Conservation (phyloP, 2,113 vertebrate species). For the Salvelinus sp. region DNA sequence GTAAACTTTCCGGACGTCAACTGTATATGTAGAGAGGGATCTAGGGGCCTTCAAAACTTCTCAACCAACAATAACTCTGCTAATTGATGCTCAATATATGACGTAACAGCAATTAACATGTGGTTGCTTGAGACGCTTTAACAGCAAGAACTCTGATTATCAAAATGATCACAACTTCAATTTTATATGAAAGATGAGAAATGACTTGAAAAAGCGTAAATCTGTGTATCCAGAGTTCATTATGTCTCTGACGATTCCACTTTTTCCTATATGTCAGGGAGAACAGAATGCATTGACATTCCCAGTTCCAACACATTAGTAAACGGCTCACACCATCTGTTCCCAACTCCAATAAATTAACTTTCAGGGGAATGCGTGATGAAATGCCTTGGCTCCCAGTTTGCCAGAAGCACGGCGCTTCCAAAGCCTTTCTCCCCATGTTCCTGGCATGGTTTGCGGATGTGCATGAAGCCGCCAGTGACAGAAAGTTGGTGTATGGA, state of each 20-base stretch:
- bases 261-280: not conserved
- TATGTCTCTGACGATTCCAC: not conserved
- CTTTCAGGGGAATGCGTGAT: conserved; percentile 18
- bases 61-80: too few relatives aligned
- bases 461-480: not conserved
- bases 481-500: conserved; percentile 17
- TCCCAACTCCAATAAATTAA: conserved; percentile 46
- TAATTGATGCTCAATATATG: too few relatives aligned
- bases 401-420: conserved; percentile 14
- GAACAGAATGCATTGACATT: conserved; percentile 19
- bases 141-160: conserved; percentile 27
- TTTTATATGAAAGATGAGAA: not conserved
- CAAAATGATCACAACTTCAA: not conserved
- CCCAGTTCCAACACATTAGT: conserved; percentile 18
- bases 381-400: conserved; percentile 22
- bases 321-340: conserved; percentile 40
- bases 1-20: too few relatives aligned
- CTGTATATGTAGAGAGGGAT: too few relatives aligned
- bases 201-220: not conserved
- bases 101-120: too few relatives aligned
- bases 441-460: conserved; percentile 25
- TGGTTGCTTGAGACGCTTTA: not conserved
- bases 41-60: too few relatives aligned
- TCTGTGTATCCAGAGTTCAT: not conserved
- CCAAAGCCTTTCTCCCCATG: conserved; percentile 14